Base-by-base conservation (phyloP, 1,140 invertebrate species). In the Pseudomyrmex flavicornis region DNA sequence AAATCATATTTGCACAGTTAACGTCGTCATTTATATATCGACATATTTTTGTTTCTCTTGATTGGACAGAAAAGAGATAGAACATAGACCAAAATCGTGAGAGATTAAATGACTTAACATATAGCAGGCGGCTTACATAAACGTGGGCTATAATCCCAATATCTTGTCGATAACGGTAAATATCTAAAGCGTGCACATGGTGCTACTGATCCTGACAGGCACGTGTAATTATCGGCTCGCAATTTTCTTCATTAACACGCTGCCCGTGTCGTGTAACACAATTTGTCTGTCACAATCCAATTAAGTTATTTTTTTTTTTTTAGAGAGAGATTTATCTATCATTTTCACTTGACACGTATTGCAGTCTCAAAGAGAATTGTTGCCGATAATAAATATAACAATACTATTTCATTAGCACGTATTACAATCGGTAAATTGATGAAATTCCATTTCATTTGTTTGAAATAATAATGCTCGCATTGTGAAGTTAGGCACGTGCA, bases 241-340 rank as follows among this genome's bases (percentile, higher is more conserved):
- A 79, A 79, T 79, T 79, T 35, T 69, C 75, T 68, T 79, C 75
- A 79, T 69, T 79, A 79, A 20, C 35, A 17, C 17, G 65, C 35
- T 35, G 62, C 17, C 17, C 35, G 13, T 15, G 20, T 69, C 48
- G 13, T 48, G 9, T 44, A 65, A 56, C 50, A 26, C 46, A 20
- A 10, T 65, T 17, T 68, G 35, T 77, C 66, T 26, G 13, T 54
- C 35, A 54, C 17, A 58, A 48, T 46, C 15, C 26, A 35, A 5
- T 48, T 15, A 12, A 13, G 4, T 79, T 79, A 22, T 46, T 58
- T 69, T 69, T 69, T 69, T 10, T 77, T 79, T 69, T 9, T 22
- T 22, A 22, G 20, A 9, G 1, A 50, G 4, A 26, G 15, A 22
- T 35, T 35, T 35, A 10, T 20, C 2, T 20, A 3, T 10, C 4